Evolutionary conservation across 64 coral and sea anemone species (phyloP), one percentile per base, ranked within the genome.

Genomic region (Montipora sp.): DNA sequence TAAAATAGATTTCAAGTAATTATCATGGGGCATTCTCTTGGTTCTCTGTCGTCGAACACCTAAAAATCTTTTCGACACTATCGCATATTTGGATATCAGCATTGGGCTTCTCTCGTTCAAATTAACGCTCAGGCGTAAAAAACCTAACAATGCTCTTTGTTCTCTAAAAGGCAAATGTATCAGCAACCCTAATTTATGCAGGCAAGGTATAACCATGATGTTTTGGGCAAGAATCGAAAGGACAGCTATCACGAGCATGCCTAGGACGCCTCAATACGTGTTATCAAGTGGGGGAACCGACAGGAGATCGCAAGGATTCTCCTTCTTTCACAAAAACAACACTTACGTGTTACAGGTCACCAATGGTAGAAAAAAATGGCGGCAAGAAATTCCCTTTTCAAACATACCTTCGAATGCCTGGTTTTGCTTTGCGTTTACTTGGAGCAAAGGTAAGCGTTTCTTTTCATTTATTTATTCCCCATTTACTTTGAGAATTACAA

Each of bases 381-480:
- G 18, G 10, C 16, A 45, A 19, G 18, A 24, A 48, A 85, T 85
- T 49, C 43, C 60, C 48, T 3, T 19, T 10, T 47, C 18, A 22
- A 19, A 71, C 3, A 85, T 85, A 48, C 82, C 61, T 47, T 19
- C 44, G 2, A 23, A 71, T 48, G 48, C 16, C 9, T 85, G 82
- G 82, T 85, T 85, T 85, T 85, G 63, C 45, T 85, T 85, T 18
- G 82, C 65, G 47, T 85, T 85, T 44, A 85, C 82, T 11, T 85
- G 82, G 82, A 48, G 68, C 11, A 8, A 22, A 50, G 63, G 82
- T 85, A 19, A 1, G 3, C 51, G 7, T 20, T 5, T 71, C 0
- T 21, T 50, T 1, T n/a, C n/a, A n/a, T n/a, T n/a, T n/a, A n/a
- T n/a, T n/a, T n/a, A n/a, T n/a, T n/a, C n/a, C n/a, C n/a, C n/a